These are phyloP conservation scores for Schizaphis graminum DNA, from an alignment of 2,888 invertebrate species.

Conservation along the genomic window DNA sequence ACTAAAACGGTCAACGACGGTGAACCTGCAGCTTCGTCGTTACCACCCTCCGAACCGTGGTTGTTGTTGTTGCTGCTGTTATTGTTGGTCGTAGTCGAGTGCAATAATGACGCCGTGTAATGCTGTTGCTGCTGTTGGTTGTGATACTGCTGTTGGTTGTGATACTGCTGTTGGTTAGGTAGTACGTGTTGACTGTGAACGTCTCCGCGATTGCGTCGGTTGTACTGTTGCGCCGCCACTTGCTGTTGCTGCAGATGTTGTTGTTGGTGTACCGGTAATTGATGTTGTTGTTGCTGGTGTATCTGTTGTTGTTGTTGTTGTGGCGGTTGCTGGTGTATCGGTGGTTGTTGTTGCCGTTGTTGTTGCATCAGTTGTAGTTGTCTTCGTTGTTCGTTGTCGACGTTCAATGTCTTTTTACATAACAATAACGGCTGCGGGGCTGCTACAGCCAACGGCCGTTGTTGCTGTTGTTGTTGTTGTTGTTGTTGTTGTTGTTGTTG, in stretches of 20 bases:
- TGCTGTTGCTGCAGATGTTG: background rate
- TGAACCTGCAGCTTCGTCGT: background rate
- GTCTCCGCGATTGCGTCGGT: background rate
- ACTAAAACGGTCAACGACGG: conserved; percentile 43
- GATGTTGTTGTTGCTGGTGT: background rate
- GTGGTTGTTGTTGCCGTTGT: background rate
- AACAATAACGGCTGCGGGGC: conserved; percentile 15
- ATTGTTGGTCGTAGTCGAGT: background rate
- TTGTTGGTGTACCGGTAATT: background rate
- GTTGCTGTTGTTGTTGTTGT: background rate
- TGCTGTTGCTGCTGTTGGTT: background rate
- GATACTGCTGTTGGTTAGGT: background rate
- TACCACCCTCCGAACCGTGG: background rate
- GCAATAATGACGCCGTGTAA: background rate
- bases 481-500: conserved; percentile 7
- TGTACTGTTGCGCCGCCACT: conserved; percentile 16
- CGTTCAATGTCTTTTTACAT: conserved; percentile 51
- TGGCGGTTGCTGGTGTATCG: background rate
- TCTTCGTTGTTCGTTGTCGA: conserved; percentile 38
- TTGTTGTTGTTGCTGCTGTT: background rate
- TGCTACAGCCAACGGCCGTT: background rate
- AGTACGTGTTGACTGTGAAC: background rate
- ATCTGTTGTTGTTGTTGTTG: background rate
- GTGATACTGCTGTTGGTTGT: background rate
- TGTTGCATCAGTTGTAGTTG: conserved; percentile 6